Evolutionary conservation across 2,797 vertebrate genomes (phyloP), one percentile per base, ranked within the genome.

Genomic region (Myiotriccus ornatus): DNA sequence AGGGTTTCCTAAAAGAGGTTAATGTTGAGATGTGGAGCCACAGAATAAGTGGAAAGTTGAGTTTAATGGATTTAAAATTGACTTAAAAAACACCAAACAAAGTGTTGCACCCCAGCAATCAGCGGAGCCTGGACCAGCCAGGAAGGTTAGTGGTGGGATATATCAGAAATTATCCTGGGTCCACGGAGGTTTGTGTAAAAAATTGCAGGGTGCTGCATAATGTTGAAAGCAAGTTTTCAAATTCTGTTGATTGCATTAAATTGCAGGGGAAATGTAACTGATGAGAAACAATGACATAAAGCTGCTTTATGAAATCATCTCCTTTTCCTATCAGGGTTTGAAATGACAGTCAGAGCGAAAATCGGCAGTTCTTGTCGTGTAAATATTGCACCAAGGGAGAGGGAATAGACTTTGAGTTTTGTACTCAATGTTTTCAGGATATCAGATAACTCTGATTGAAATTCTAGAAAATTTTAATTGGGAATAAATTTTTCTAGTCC

Each of bases 61-160:
- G 49, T 89, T 93, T 94, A 96, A 96, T 94, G 80, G 90, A 55
- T 93, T 93, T 80, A 44, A 94, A 94, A 96, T 85, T 89, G 80
- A 30, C 27, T 83, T 30, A 52, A 52, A 64, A 87, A 93, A 87
- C 37, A 70, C 25, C 19, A 60, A 94, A 14, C 20, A 64, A 77
- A 84, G 27, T 62, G 71, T 74, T 15, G 27, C 15, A 74, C 59
- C 67, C 24, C 73, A 77, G 52, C 68, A 84, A 60, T 84, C 49
- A 81, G 5, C 19, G 55, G 24, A 35, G 23, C 18, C 46, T 56
- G 14, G 44, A 52, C 27, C 53, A 81, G 24, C 34, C 28, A 7
- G 39, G 76, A 73, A 67, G 65, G 70, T 84, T 89, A 64, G 41
- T 64, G 35, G 41, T 87, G 39, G 55, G 59, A 82, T 49, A 39